phyloP scores from a whole-genome alignment of 2,113 vertebrate species.

The Thalassarche chlororhynchos region DNA sequence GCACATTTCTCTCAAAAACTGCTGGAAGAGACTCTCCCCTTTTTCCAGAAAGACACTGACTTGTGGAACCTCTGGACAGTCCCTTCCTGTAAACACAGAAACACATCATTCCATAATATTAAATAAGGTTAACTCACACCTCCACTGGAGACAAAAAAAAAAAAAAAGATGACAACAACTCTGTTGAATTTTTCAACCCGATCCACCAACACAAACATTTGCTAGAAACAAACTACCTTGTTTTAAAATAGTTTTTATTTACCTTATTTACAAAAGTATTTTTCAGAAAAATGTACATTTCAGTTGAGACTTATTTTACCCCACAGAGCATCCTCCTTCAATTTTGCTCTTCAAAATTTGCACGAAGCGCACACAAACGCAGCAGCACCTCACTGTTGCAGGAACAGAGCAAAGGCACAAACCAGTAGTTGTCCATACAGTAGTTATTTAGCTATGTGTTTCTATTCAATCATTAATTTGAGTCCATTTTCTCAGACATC shows the following conservation, averaged over 20 bases:
- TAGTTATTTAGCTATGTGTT: background rate
- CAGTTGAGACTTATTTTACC: background rate
- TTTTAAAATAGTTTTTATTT: background rate
- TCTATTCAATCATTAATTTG: background rate
- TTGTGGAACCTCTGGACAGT: conserved; percentile 41
- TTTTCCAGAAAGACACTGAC: conserved; percentile 30
- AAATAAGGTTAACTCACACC: background rate
- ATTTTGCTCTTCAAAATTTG: background rate
- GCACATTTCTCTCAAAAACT: conserved; percentile 66
- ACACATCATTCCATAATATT: background rate
- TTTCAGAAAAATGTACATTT: background rate
- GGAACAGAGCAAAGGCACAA: background rate
- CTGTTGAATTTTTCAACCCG: background rate
- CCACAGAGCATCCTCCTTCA: background rate
- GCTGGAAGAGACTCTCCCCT: conserved; percentile 49
- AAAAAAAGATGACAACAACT: background rate
- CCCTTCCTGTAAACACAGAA: conserved; percentile 67
- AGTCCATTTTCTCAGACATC: background rate
- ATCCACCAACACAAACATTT: background rate
- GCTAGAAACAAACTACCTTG: background rate
- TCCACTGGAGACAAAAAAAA: too few relatives aligned
- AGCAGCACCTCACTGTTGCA: background rate
- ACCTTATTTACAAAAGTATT: background rate
- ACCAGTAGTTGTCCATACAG: background rate
- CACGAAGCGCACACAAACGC: background rate